These are phyloP conservation scores for Polia nebulosa DNA, from an alignment of 2,888 invertebrate genomes.

Conservation along the genomic window DNA sequence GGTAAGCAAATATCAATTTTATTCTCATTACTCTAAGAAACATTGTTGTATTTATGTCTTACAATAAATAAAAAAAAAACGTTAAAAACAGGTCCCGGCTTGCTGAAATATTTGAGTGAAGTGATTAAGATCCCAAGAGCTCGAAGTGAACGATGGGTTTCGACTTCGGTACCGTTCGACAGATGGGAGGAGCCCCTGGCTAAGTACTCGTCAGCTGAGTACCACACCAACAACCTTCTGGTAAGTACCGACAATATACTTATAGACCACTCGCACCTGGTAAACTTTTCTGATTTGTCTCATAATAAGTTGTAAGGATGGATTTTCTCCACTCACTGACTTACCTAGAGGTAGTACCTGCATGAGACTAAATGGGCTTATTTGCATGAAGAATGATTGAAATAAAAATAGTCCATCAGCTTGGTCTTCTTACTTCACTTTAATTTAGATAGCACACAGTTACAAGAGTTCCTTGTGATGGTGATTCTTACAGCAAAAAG, in stretches of 20 bases:
- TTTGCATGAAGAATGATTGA: too few relatives aligned
- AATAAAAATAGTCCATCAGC: too few relatives aligned
- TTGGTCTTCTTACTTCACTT: too few relatives aligned
- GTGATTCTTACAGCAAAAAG: too few relatives aligned
- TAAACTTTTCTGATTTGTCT: neutral
- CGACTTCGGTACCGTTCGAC: conserved; percentile 94
- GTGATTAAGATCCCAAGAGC: conserved; percentile 92
- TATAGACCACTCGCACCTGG: neutral
- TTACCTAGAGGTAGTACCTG: too few relatives aligned
- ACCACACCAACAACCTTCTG: conserved; percentile 61
- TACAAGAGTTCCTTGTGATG: too few relatives aligned
- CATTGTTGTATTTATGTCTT: neutral
- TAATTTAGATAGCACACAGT: too few relatives aligned
- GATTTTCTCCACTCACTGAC: too few relatives aligned
- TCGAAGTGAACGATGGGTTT: conserved; percentile 95
- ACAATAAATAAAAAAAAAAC: neutral
- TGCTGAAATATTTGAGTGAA: conserved; percentile 91
- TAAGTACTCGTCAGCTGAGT: conserved; percentile 56
- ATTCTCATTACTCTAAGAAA: neutral
- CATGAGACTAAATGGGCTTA: too few relatives aligned
- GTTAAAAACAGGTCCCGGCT: conserved; percentile 72
- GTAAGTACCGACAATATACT: conserved; percentile 34
- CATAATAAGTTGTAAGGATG: too few relatives aligned
- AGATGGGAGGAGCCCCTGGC: conserved; percentile 60
- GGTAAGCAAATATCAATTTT: conserved; percentile 31